Conservation (phyloP, 1,140 invertebrate species). For the Drosophila watanabei region DNA sequence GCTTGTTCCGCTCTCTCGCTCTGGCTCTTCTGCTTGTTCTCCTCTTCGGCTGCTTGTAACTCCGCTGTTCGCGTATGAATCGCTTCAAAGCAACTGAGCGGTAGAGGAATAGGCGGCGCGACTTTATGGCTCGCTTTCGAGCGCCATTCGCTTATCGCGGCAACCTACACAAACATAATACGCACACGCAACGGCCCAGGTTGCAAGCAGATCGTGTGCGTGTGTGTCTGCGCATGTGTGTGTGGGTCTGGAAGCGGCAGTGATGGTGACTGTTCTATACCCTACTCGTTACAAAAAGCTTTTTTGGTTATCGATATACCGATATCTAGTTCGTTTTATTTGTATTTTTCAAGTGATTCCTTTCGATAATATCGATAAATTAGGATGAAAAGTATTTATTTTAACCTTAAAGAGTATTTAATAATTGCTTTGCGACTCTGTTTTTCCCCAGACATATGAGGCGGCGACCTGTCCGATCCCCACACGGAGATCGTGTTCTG, state of each 20-base stretch:
- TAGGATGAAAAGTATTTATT: too few relatives aligned
- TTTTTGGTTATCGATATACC: neutral
- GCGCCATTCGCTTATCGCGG: conserved; percentile 47
- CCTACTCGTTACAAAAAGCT: neutral
- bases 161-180: conserved; percentile 18
- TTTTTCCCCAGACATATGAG: neutral
- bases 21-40: neutral
- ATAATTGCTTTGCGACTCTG: neutral
- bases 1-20: neutral
- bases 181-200: conserved; percentile 2
- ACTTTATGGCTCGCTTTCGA: conserved; percentile 56
- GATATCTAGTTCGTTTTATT: neutral
- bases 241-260: neutral
- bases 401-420: neutral
- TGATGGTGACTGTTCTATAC: neutral
- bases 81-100: conserved; percentile 62
- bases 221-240: neutral
- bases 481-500: neutral
- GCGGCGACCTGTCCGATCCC: neutral
- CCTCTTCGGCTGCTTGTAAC: conserved; percentile 5
- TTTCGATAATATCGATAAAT: too few relatives aligned
- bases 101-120: conserved; percentile 10
- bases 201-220: neutral
- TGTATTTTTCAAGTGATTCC: too few relatives aligned
- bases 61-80: conserved; percentile 44